phyloP scores from a whole-genome alignment of 2,797 vertebrate genomes.

The Synaphobranchus kaupii region DNA sequence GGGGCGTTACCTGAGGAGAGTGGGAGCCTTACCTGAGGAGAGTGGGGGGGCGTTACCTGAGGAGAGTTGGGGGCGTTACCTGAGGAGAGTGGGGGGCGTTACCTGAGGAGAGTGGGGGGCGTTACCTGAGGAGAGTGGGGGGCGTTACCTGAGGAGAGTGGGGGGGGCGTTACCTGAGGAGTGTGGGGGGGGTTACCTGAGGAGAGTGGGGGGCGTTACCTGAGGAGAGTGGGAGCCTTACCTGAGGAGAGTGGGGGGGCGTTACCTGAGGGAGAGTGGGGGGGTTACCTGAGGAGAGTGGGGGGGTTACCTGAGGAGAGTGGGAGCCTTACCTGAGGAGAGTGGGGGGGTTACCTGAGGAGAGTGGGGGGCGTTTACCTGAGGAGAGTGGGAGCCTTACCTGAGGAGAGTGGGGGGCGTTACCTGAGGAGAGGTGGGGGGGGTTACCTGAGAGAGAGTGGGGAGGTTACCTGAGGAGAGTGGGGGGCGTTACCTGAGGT shows the following conservation, averaged over 20 bases:
- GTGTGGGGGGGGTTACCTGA: too few species aligned
- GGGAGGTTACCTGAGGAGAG: background rate
- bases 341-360: too few species aligned
- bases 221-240: background rate
- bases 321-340: too few species aligned
- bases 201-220: background rate
- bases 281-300: too few species aligned
- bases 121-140: conserved; percentile 73
- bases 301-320: background rate
- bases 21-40: too few species aligned
- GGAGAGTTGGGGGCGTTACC: too few species aligned
- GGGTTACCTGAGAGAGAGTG: background rate
- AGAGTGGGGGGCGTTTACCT: background rate
- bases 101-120: background rate
- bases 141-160: background rate
- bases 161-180: too few species aligned
- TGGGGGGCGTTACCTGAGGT: background rate
- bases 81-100: background rate
- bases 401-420: background rate
- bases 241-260: too few species aligned
- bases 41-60: too few species aligned
- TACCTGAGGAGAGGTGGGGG: background rate
- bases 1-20: too few species aligned
- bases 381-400: too few species aligned
- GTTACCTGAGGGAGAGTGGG: too few species aligned